phyloP scores from a whole-genome alignment of 2,797 vertebrate genomes.

The Corythornis leucogaster region DNA sequence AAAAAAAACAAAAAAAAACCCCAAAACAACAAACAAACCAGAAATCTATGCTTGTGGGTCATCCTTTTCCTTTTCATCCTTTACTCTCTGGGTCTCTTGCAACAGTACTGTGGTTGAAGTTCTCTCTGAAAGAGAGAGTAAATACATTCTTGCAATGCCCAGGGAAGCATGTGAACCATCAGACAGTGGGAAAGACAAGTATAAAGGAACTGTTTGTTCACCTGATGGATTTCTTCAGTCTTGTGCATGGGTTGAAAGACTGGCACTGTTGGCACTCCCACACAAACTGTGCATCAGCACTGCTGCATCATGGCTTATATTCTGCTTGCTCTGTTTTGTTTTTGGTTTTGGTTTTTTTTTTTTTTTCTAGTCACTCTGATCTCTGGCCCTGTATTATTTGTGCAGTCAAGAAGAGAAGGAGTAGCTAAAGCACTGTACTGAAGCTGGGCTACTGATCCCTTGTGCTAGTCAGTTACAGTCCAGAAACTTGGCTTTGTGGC shows the following conservation, averaged over 20 bases:
- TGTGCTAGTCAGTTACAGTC: not conserved
- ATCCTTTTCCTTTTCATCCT: not conserved
- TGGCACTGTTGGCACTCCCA: not conserved
- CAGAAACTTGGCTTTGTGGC: not conserved
- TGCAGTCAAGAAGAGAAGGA: not conserved
- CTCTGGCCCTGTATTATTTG: fast-evolving
- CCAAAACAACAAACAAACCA: too few species aligned
- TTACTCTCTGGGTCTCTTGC: not conserved
- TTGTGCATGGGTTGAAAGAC: not conserved
- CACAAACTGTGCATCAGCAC: not conserved
- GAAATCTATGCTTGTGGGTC: not conserved
- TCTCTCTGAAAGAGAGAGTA: not conserved
- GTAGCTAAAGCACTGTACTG: not conserved
- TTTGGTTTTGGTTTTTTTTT: not conserved
- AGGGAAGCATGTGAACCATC: not conserved
- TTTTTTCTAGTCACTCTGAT: not conserved
- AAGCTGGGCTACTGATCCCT: not conserved
- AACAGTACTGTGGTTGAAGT: not conserved
- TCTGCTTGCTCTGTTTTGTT: not conserved
- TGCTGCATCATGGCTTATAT: not conserved
- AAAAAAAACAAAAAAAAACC: not conserved
- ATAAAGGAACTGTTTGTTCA: not conserved
- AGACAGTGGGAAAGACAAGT: not conserved
- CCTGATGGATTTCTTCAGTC: not conserved
- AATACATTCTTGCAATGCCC: not conserved